A percentile compares a stretch with the other conserved stretches of the same genome.
phyloP scores from a whole-genome alignment of 2,888 invertebrate genomes.

The Mylabris sibirica region DNA sequence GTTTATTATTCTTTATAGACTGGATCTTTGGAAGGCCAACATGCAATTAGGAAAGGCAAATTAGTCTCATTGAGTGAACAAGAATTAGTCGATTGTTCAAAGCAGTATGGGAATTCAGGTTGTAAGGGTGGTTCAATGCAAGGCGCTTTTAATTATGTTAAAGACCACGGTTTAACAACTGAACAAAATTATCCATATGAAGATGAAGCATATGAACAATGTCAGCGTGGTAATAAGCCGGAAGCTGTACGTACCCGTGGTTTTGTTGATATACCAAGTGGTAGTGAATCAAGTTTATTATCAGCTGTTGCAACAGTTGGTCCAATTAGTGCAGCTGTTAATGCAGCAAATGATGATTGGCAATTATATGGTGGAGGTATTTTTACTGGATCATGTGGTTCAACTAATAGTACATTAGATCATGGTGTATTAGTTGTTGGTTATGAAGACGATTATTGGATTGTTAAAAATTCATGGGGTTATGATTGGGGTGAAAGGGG shows the following conservation, averaged over 20 bases:
- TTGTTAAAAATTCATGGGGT: slow-evolving; percentile 75
- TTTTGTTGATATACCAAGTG: no score
- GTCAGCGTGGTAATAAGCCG: not conserved
- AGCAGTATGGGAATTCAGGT: not conserved
- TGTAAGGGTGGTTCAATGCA: not conserved
- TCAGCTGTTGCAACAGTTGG: no score
- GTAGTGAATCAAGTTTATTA: no score
- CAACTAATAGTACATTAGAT: slow-evolving; percentile 69
- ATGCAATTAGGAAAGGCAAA: no score
- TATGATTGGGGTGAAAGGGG: slow-evolving; percentile 53
- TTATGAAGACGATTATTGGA: slow-evolving; percentile 68
- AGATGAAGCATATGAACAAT: no score
- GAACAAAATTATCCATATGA: not conserved
- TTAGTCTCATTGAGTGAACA: no score
- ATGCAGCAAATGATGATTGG: slow-evolving; percentile 77
- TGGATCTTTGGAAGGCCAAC: not conserved
- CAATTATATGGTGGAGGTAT: slow-evolving; percentile 82
- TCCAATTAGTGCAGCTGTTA: slow-evolving; percentile 85
- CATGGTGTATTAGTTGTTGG: slow-evolving; percentile 74
- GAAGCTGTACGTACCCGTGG: not conserved
- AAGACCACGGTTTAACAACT: no score
- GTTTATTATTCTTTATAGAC: not conserved
- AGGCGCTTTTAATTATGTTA: not conserved
- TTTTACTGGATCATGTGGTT: slow-evolving; percentile 78
- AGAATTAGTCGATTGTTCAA: no score